phyloP scores from a whole-genome alignment of 2,113 vertebrate genomes.

The Pedetes capensis region DNA sequence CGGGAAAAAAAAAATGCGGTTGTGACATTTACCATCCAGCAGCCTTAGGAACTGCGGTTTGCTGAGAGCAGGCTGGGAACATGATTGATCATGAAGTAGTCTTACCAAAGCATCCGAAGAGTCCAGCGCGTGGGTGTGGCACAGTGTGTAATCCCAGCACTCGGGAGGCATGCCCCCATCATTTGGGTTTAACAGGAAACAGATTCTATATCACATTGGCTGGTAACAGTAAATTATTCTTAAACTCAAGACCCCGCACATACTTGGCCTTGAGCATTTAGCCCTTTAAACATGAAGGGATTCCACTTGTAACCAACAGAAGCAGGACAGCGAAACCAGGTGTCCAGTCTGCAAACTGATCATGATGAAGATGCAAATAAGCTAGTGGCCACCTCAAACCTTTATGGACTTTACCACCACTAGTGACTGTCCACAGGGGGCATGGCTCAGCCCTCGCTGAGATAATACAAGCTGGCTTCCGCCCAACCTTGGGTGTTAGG shows the following conservation, averaged over 20 bases:
- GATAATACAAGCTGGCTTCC: background rate
- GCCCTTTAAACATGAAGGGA: background rate
- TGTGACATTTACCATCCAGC: background rate
- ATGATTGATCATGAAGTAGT: fast-evolving
- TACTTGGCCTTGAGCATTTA: background rate
- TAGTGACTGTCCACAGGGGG: background rate
- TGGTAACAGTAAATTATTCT: background rate
- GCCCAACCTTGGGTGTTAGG: background rate
- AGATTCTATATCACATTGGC: background rate
- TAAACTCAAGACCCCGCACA: background rate
- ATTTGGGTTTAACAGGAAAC: background rate
- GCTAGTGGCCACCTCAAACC: background rate
- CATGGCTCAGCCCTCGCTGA: background rate
- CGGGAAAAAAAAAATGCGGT: no score
- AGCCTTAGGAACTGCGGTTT: background rate
- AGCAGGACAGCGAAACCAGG: background rate
- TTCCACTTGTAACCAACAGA: background rate
- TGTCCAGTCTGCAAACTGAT: background rate
- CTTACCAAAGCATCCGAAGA: background rate
- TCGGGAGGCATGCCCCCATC: background rate
- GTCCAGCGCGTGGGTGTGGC: background rate
- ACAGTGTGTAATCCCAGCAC: background rate
- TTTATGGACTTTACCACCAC: background rate
- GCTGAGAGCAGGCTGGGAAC: background rate
- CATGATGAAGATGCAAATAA: background rate